phyloP scores from a whole-genome alignment of 2,797 vertebrate species.

The Crenichthys baileyi region DNA sequence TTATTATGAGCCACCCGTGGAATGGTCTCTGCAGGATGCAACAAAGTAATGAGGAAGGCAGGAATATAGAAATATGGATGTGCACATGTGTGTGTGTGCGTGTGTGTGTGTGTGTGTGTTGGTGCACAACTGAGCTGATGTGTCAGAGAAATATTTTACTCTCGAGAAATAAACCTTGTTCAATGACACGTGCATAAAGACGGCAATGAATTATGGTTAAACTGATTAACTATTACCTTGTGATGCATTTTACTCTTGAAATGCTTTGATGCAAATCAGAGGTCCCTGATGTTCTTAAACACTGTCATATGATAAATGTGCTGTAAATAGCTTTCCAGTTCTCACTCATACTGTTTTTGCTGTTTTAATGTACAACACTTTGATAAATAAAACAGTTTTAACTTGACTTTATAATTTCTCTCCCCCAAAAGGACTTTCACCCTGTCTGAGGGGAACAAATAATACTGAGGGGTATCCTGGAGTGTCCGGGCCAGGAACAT shows the following conservation, averaged over 20 bases:
- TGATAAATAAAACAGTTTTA: too few species aligned
- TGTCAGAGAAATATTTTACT: slow-evolving; percentile 3
- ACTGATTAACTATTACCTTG: neutral
- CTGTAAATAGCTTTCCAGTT: too few species aligned
- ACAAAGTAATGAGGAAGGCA: slow-evolving; percentile 15
- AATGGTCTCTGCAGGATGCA: slow-evolving; percentile 30
- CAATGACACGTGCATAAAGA: neutral
- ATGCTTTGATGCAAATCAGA: neutral
- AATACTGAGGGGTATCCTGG: neutral
- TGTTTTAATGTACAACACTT: too few species aligned
- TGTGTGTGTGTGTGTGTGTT: slow-evolving; percentile 16
- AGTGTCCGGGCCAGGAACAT: neutral
- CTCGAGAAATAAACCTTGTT: slow-evolving; percentile 14
- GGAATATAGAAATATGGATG: slow-evolving; percentile 4
- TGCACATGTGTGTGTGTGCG: slow-evolving; percentile 15
- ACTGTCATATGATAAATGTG: too few species aligned
- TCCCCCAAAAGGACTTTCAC: neutral
- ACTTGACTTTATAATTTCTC: too few species aligned
- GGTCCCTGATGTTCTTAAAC: neutral
- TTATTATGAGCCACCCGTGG: slow-evolving; percentile 30
- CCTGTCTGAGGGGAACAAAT: neutral
- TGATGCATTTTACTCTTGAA: neutral
- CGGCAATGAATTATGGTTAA: neutral
- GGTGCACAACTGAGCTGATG: neutral
- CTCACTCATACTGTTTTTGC: too few species aligned